Conservation (phyloP, 2,797 vertebrate genomes). For the Podarcis siculus region DNA sequence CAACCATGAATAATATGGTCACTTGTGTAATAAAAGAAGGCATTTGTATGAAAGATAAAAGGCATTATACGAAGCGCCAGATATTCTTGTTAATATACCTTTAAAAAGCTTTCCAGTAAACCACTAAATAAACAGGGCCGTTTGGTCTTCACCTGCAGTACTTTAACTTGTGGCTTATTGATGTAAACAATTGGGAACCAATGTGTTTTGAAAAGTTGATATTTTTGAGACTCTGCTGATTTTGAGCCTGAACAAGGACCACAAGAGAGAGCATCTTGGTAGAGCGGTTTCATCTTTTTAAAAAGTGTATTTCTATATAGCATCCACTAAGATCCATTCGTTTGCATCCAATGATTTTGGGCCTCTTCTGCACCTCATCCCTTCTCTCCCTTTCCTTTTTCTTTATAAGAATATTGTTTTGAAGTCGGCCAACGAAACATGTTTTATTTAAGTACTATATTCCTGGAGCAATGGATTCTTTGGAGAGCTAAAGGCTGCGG, state of each 20-base stretch:
- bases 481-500: conserved; percentile 72
- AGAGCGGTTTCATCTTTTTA: background rate
- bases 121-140: conserved; percentile 49
- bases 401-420: conserved; percentile 74
- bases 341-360: conserved; percentile 7
- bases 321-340: conserved; percentile 7
- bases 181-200: conserved; percentile 26
- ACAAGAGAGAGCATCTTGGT: conserved; percentile 25
- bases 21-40: conserved; percentile 36
- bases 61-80: background rate
- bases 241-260: conserved; percentile 27
- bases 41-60: conserved; percentile 47
- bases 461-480: conserved; percentile 74
- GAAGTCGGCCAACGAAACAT: conserved; percentile 82
- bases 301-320: conserved; percentile 50
- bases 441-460: conserved; percentile 79
- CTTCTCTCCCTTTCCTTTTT: conserved; percentile 28
- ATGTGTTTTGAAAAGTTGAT: conserved; percentile 14
- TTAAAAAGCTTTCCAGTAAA: conserved; percentile 46
- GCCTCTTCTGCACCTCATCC: conserved; percentile 41
- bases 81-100: conserved; percentile 52
- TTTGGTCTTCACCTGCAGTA: background rate
- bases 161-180: conserved; percentile 5
- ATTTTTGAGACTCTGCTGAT: conserved; percentile 32
- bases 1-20: background rate